Evolutionary conservation across 2,797 vertebrate genomes (phyloP).

Genomic region (Harpagifer antarcticus): DNA sequence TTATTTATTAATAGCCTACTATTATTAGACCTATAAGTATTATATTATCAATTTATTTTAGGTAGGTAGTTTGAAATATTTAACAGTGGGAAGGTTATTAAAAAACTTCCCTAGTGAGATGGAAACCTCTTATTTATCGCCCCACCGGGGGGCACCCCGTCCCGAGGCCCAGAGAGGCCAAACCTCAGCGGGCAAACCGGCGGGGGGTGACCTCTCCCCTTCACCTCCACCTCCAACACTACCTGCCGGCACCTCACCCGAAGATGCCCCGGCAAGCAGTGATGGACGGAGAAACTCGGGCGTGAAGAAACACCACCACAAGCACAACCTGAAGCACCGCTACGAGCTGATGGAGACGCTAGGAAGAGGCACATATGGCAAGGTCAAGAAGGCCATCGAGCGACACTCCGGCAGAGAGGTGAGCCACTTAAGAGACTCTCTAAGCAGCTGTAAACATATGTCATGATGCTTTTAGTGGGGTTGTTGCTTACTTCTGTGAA

Average conservation of each 20-base stretch:
- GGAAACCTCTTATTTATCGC: slow-evolving; percentile 81
- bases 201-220: slow-evolving; percentile 60
- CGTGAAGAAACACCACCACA: slow-evolving; percentile 98
- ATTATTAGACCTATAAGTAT: slow-evolving; percentile 82
- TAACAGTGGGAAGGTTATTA: slow-evolving; percentile 71
- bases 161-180: slow-evolving; percentile 65
- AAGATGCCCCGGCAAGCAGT: slow-evolving; percentile 60
- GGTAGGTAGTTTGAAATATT: slow-evolving; percentile 73
- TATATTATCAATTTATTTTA: slow-evolving; percentile 77
- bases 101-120: slow-evolving; percentile 73
- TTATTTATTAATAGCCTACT: slow-evolving; percentile 84
- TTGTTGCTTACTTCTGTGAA: background rate
- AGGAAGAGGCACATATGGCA: slow-evolving; percentile 97
- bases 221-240: slow-evolving; percentile 53
- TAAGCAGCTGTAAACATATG: slow-evolving; percentile 39
- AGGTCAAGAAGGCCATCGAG: slow-evolving; percentile 97
- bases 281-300: slow-evolving; percentile 87
- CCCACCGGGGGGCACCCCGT: slow-evolving; percentile 68
- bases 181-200: slow-evolving; percentile 56
- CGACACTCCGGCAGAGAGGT: slow-evolving; percentile 97
- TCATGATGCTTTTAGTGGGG: slow-evolving; percentile 5
- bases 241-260: slow-evolving; percentile 59
- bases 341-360: slow-evolving; percentile 98
- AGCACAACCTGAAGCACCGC: slow-evolving; percentile 98
- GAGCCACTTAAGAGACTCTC: slow-evolving; percentile 69